Conservation (phyloP, 1,140 invertebrate species). For the Drosophila triauraria region DNA sequence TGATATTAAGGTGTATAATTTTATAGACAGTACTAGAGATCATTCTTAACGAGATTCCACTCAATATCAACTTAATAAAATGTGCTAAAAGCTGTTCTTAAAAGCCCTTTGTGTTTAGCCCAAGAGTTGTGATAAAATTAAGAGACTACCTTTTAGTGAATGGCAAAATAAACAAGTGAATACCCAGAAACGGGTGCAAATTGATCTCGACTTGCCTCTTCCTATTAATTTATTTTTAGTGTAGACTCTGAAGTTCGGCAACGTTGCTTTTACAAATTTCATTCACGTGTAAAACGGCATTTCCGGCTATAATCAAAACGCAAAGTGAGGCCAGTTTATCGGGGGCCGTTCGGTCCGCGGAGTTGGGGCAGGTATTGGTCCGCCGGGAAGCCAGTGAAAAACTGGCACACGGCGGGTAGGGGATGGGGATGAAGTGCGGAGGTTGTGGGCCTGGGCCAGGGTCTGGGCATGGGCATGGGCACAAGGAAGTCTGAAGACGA, state of each 20-base stretch:
- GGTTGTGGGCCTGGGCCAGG: background rate
- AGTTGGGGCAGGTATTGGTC: slow-evolving; percentile 19
- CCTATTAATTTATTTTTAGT: slow-evolving; percentile 25
- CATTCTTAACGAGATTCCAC: background rate
- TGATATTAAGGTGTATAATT: background rate
- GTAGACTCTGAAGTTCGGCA: slow-evolving; percentile 63
- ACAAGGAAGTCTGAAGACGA: slow-evolving; percentile 66
- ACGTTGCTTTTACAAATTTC: slow-evolving; percentile 68
- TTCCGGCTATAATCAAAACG: slow-evolving; percentile 78
- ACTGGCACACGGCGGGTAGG: slow-evolving; percentile 63
- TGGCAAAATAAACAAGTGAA: background rate
- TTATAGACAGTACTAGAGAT: background rate
- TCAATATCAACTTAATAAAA: background rate
- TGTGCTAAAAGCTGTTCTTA: background rate
- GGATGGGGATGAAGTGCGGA: slow-evolving; percentile 51
- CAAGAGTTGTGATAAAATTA: background rate
- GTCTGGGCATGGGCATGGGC: slow-evolving; percentile 32
- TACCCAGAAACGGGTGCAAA: background rate
- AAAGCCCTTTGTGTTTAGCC: background rate
- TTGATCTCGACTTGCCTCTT: background rate
- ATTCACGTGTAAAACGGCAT: slow-evolving; percentile 84
- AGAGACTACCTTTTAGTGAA: background rate
- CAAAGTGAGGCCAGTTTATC: slow-evolving; percentile 40
- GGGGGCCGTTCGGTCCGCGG: slow-evolving; percentile 4
- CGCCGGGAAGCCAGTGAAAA: slow-evolving; percentile 73